Evolutionary conservation across 1,140 invertebrate genomes (phyloP).

Genomic region (Acromyrmex echinatior): DNA sequence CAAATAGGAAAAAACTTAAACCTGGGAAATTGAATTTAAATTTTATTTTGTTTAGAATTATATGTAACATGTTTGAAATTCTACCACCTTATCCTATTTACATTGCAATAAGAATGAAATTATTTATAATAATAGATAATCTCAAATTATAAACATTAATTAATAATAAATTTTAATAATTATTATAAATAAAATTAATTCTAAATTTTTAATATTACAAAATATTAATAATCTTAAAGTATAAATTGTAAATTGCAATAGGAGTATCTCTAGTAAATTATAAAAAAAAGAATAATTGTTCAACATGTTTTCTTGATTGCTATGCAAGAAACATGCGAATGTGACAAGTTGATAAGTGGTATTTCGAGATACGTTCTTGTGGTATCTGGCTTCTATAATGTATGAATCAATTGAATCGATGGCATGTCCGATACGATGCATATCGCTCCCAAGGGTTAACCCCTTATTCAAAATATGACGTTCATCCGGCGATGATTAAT

Average conservation of each 20-base stretch:
- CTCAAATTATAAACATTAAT: too few species aligned
- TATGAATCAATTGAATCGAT: constrained; percentile 43
- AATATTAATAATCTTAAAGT: too few species aligned
- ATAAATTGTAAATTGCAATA: too few species aligned
- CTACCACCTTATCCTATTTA: background rate
- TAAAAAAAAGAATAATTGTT: background rate
- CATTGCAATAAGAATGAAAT: too few species aligned
- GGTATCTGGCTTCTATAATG: constrained; percentile 30
- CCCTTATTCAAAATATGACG: constrained; percentile 46
- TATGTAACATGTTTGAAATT: too few species aligned
- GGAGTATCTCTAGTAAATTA: background rate
- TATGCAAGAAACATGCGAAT: background rate
- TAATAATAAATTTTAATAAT: too few species aligned
- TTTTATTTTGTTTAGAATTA: too few species aligned
- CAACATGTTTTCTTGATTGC: background rate
- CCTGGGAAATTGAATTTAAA: too few species aligned
- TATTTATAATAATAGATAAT: too few species aligned
- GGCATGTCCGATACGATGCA: constrained; percentile 30
- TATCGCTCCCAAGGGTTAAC: background rate
- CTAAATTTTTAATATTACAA: too few species aligned
- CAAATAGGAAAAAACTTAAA: too few species aligned
- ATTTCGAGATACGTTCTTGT: constrained; percentile 1
- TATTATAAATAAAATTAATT: too few species aligned
- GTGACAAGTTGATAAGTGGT: constrained; percentile 41
- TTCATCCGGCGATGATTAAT: constrained; percentile 40